These are phyloP conservation scores for Aphyosemion australe DNA, from an alignment of 2,113 vertebrate species.

Conservation along the genomic window DNA sequence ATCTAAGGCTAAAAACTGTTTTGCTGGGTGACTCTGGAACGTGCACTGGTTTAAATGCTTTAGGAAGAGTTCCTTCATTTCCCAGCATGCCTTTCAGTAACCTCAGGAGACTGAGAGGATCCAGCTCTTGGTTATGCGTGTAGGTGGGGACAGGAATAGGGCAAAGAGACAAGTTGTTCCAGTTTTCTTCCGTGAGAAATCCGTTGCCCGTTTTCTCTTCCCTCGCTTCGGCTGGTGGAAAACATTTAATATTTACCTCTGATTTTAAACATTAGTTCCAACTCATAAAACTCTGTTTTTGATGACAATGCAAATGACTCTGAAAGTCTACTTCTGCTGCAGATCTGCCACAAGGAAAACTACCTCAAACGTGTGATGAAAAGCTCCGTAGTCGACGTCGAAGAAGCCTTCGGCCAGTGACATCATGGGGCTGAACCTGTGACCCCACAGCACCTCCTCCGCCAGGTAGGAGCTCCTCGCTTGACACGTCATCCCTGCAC, in stretches of 20 bases:
- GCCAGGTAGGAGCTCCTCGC: slow-evolving; percentile 91
- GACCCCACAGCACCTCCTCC: slow-evolving; percentile 92
- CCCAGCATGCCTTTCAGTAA: slow-evolving; percentile 52
- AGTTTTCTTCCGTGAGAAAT: background rate
- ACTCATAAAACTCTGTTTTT: too few species aligned
- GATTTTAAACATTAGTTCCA: too few species aligned
- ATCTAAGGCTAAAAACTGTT: too few species aligned
- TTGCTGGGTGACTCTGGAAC: background rate
- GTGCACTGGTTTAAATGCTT: background rate
- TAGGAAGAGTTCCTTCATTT: slow-evolving; percentile 32
- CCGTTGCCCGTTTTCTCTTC: background rate
- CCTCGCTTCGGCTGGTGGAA: background rate
- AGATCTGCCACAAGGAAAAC: background rate
- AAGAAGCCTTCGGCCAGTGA: slow-evolving; percentile 92
- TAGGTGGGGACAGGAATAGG: slow-evolving; percentile 58
- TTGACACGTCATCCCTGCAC: slow-evolving; percentile 93
- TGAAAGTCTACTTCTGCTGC: background rate
- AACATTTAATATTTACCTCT: background rate
- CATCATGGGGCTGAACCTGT: slow-evolving; percentile 93
- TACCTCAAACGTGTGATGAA: slow-evolving; percentile 92
- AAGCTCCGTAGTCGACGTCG: slow-evolving; percentile 91
- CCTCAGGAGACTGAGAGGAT: slow-evolving; percentile 36
- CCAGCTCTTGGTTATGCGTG: slow-evolving; percentile 23
- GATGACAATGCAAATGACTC: too few species aligned
- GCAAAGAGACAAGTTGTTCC: slow-evolving; percentile 16